These are phyloP conservation scores for Chanos chanos DNA, from an alignment of 2,797 vertebrate genomes.

Conservation along the genomic window DNA sequence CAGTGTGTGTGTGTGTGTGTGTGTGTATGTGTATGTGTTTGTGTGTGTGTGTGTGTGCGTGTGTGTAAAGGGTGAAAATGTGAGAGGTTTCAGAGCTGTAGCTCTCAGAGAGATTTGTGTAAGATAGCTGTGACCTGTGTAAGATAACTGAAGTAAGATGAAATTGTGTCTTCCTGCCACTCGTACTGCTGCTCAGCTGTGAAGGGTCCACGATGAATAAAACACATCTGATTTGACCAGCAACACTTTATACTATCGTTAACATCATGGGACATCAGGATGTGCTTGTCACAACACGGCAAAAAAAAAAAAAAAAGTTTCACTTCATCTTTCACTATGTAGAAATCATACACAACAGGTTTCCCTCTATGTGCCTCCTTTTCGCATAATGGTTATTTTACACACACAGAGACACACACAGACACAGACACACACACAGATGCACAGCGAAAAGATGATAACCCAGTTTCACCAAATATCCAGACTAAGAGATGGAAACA, in stretches of 20 bases:
- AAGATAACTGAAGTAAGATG: too few relatives aligned
- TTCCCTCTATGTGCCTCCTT: too few relatives aligned
- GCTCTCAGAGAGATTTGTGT: too few relatives aligned
- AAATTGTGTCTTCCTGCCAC: too few relatives aligned
- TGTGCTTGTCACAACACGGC: neutral
- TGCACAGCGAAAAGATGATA: slow-evolving; percentile 12
- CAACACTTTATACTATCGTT: too few relatives aligned
- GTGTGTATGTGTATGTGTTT: neutral
- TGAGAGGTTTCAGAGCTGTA: neutral
- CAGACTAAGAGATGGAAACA: slow-evolving; percentile 37
- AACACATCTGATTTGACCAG: neutral
- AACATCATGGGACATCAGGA: neutral
- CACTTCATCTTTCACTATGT: too few relatives aligned
- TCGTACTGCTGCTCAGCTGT: too few relatives aligned
- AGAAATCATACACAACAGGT: too few relatives aligned
- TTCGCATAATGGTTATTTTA: neutral
- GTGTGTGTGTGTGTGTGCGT: neutral
- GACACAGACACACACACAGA: neutral
- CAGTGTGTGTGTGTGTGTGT: neutral
- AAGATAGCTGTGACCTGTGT: too few relatives aligned
- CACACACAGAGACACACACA: neutral
- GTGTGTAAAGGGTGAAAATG: slow-evolving; percentile 8
- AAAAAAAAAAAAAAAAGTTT: neutral
- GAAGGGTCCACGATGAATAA: too few relatives aligned
- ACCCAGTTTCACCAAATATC: slow-evolving; percentile 28